phyloP scores from a whole-genome alignment of 2,797 vertebrate genomes.

The Xenops minutus region DNA sequence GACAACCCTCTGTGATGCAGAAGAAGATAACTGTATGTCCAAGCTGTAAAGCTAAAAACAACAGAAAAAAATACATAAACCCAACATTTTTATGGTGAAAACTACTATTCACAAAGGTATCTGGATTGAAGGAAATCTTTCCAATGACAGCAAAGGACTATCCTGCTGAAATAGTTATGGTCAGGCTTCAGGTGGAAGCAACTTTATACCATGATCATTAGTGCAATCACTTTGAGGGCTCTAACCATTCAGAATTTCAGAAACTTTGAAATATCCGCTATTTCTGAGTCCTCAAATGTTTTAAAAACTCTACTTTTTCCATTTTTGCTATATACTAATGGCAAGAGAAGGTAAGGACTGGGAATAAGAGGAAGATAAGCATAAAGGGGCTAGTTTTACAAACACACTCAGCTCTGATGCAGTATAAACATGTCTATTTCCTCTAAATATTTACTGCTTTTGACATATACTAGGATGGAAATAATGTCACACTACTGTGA shows the following conservation, averaged over 20 bases:
- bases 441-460: background rate
- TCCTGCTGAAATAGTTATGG: background rate
- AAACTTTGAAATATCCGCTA: background rate
- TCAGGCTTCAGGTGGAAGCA: background rate
- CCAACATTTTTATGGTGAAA: background rate
- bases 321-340: background rate
- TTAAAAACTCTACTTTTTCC: background rate
- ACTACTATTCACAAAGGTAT: background rate
- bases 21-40: background rate
- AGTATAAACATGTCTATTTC: background rate
- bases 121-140: background rate
- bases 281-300: background rate
- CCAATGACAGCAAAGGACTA: background rate
- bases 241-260: background rate
- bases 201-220: background rate
- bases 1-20: fast-evolving
- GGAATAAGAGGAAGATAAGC: background rate
- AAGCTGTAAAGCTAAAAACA: background rate
- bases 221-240: background rate
- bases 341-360: background rate
- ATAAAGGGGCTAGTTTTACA: background rate
- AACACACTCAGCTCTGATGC: background rate
- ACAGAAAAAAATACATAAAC: background rate
- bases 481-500: background rate
- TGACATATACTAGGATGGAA: background rate